Base-by-base conservation (phyloP, 1,140 invertebrate genomes). In the Schlechtendalia chinensis region DNA sequence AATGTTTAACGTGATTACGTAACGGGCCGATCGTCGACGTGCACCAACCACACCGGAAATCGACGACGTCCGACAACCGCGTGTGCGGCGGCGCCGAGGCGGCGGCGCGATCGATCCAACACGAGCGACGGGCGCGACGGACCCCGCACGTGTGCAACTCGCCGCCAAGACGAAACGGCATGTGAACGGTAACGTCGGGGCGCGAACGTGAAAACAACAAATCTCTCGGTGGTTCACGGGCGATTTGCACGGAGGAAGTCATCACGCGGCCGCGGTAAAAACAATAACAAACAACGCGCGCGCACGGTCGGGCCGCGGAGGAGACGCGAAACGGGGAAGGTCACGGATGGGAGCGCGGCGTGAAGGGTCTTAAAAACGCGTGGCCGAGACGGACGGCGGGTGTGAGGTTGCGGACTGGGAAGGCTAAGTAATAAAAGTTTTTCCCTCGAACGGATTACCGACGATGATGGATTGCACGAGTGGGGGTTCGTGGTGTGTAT, bases 401-500 rank as follows among this genome's bases (percentile, higher is more conserved):
- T 8, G 32, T 8, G 32, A 39, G 8, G 32, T 4, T 3, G 32
- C 3, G 32, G 59, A 29, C 27, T 27, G 19, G 22, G 39, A n/a
- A 53, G 59, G 56, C 54, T 77, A 77, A 77, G 74, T 77, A 77
- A 77, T 63, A 79, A 79, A 79, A 79, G 75, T 79, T 79, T 79
- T 79, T 79, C 75, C 39, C 58, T 79, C 50, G 63, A 79, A 79
- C 75, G 58, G 56, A 79, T 63, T 63, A 77, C 75, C 75, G 58
- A 63, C 75, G 75, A 79, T 79, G 75, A 79, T 63, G 75, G 75
- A 79, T 79, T 79, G 63, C 67, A 10, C 45, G 1, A 69, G 67
- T 39, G 67, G n/a, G 63, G 65, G 65, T 6, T 17, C 22, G 39
- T 5, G 45, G 32, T 61, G 59, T 77, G 45, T 59, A 61, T 59